These are phyloP conservation scores for Idaea aversata DNA, from an alignment of 2,888 invertebrate species.

Conservation along the genomic window DNA sequence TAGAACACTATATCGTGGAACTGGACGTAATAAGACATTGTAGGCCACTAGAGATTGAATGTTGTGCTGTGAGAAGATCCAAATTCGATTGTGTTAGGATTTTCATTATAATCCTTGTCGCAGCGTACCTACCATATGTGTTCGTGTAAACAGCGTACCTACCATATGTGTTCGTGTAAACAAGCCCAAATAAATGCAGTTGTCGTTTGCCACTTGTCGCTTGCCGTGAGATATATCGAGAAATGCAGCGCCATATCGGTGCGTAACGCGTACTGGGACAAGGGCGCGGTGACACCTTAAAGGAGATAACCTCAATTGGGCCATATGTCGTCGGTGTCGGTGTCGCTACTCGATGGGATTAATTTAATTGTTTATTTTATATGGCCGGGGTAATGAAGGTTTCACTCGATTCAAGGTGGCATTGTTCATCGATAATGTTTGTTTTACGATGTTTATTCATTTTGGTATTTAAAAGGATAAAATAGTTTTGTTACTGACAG, in stretches of 20 bases:
- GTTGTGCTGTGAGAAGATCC: too few species aligned
- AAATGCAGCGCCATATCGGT: not conserved
- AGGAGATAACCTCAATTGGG: not conserved
- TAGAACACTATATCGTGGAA: too few species aligned
- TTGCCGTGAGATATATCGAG: not conserved
- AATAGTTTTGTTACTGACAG: not conserved
- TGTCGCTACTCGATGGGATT: not conserved
- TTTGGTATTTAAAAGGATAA: not conserved
- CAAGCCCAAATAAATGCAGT: not conserved
- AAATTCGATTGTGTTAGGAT: not conserved
- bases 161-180: not conserved
- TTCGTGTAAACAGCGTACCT: too few species aligned
- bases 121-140: not conserved
- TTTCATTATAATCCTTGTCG: not conserved
- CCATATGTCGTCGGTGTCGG: not conserved
- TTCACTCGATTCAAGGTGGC: not conserved
- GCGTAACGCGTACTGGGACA: not conserved
- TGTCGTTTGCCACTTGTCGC: too few species aligned
- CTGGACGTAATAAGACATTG: too few species aligned
- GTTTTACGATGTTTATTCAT: too few species aligned
- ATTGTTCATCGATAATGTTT: not conserved
- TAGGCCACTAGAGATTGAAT: too few species aligned
- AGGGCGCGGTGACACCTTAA: not conserved
- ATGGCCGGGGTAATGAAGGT: conserved; percentile 1
- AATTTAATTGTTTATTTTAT: not conserved